phyloP scores from a whole-genome alignment of 2,888 invertebrate genomes.

The Alloscopus bannaensis region DNA sequence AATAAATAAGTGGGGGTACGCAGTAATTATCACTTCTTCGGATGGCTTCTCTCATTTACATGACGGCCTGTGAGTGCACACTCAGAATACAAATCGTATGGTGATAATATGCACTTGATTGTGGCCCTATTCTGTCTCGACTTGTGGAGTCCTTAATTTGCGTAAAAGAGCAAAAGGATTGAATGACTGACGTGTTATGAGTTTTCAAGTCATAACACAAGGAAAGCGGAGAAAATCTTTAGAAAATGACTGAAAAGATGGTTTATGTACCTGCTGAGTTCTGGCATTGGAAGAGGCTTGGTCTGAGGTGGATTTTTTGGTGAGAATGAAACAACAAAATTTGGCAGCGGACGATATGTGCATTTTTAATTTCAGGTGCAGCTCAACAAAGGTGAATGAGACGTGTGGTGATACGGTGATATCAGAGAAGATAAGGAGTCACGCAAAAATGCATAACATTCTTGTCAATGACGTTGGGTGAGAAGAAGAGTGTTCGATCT shows the following conservation, averaged over 20 bases:
- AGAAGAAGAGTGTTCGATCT: constrained; percentile 25
- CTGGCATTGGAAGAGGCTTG: not conserved
- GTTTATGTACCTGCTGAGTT: constrained; percentile 9
- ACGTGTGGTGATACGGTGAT: too few species aligned
- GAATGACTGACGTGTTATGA: constrained; percentile 29
- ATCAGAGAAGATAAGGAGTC: too few species aligned
- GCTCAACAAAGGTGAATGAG: too few species aligned
- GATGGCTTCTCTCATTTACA: constrained; percentile 5
- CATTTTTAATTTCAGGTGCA: constrained; percentile 6
- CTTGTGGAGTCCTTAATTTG: constrained; percentile 9
- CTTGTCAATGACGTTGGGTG: constrained; percentile 28
- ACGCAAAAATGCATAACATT: constrained; percentile 24
- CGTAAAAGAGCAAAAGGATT: not conserved
- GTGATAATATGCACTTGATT: not conserved
- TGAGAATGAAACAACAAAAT: not conserved
- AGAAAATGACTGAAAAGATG: not conserved
- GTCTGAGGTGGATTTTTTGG: not conserved
- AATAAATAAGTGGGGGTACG: constrained; percentile 12
- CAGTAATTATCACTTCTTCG: constrained; percentile 22
- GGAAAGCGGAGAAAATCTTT: not conserved
- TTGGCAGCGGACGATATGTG: not conserved
- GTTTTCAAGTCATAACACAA: constrained; percentile 25
- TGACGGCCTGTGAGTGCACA: constrained; percentile 1
- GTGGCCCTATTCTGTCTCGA: not conserved
- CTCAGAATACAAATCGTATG: not conserved